Base-by-base conservation (phyloP, 2,797 vertebrate species). In the Anguilla obscura region DNA sequence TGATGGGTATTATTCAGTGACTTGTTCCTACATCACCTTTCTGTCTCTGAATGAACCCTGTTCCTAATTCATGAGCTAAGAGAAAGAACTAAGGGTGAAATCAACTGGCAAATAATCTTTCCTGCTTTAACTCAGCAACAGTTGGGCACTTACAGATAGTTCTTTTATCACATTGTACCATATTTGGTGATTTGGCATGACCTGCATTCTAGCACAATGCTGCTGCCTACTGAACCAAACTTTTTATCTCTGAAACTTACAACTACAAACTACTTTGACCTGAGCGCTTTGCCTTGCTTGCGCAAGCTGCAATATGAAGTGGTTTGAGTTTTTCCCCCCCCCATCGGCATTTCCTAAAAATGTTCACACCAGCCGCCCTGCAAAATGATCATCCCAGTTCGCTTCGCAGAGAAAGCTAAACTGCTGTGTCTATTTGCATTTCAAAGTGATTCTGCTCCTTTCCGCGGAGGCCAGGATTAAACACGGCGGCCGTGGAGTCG, bases 381-480 rank as follows among this genome's bases (percentile, higher is more conserved):
- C 2, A 7, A 4, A 30, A 45, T 66, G 4, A 52, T 71, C 40
- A 74, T 69, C 83, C 66, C n/a, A 7, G 58, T 84, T 52, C 36
- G 33, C 50, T 84, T 5, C 18, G 10, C 7, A 10, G 66, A 74
- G 1, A 30, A 4, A 12, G 2, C 24, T 66, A 27, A 74, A 45
- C 6, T 24, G 74, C 74, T 5, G 69, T 56, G 50, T 7, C 36
- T 9, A 71, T 88, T 88, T 94, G 90, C 92, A 93, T 94, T 93
- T 94, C 91, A 95, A 94, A 94, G 90, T 74, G 10, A 85, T 58
- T 85, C 52, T 79, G 69, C 69, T 91, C 58, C 86, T 89, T 93
- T 92, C 58, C 87, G 89, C 91, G 87, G 89, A 88, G 85, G 86
- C 86, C 88, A 89, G 87, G 85, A 88, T 89, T 90, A 89, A 89